Percentiles rank a stretch among this genome's conserved stretches.
Conservation (phyloP, 2,797 vertebrate genomes). For the Taeniopygia guttata region DNA sequence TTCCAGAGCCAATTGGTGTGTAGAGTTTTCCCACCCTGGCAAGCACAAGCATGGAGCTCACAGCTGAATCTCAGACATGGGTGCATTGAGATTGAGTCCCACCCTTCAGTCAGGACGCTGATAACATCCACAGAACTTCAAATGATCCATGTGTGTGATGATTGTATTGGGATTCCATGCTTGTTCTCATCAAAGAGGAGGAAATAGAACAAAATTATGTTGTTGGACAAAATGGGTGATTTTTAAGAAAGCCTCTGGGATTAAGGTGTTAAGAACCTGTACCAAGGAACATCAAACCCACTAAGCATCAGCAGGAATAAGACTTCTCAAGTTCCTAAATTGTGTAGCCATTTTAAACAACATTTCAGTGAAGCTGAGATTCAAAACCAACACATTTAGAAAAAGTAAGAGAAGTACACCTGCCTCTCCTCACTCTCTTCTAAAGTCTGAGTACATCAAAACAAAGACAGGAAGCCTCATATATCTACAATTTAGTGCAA, state of each 20-base stretch:
- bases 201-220: background rate
- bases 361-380: background rate
- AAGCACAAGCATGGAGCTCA: background rate
- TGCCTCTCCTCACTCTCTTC: background rate
- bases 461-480: background rate
- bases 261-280: background rate
- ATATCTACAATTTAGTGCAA: background rate
- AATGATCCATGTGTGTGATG: background rate
- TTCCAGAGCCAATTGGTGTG: slow-evolving; percentile 13
- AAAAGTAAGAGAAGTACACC: background rate
- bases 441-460: background rate
- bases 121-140: background rate
- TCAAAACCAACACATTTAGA: background rate
- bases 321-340: background rate
- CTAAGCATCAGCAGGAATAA: background rate
- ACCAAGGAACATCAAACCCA: background rate
- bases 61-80: background rate
- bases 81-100: accelerated
- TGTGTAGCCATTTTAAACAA: background rate
- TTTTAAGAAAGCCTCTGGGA: background rate
- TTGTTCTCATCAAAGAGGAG: background rate
- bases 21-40: background rate
- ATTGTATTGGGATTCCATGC: background rate
- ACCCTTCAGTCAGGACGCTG: accelerated
- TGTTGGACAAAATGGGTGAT: background rate